Base-by-base conservation (phyloP, 92 coral and sea anemone species). In the Ricordea florida region DNA sequence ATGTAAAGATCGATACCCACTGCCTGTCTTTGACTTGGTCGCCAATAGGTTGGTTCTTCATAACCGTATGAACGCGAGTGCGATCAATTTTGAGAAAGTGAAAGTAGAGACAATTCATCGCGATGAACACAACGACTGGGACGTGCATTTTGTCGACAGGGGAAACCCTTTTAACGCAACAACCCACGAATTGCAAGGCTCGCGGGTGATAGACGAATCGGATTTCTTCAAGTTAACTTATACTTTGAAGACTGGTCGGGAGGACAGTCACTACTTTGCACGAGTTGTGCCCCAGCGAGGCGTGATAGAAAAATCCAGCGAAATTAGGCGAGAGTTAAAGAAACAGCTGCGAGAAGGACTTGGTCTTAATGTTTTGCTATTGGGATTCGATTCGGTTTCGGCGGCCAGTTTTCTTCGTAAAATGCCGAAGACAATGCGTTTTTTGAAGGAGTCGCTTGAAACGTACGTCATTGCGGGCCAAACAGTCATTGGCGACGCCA, bases 401-500 rank as follows among this genome's bases (percentile, higher is more conserved):
- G 63, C 66, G 5, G 94, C 97, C 16, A 92, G 79, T 37, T 92
- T 92, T 42, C 86, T 77, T 17, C 84, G 97, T 28, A 89, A 92
- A 50, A 85, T 92, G 93, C 85, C 90, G 24, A 81, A 90, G 36
- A 69, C 90, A 22, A 49, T 89, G 28, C 57, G 70, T 21, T 92
- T 81, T 56, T 73, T 92, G 16, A 78, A 66, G 40, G 81, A 72
- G 35, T 27, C 81, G 17, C 43, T 92, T 20, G 62, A 73, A 34
- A 89, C 97, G 2, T 90, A 66, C 61, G 71, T 78, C 30, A 71
- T 93, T 61, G 66, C 83, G 33, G 98, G 98, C 7, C 89, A 79
- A 34, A 56, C 98, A 1, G 77, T 93, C 2, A 76, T 93, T 8
- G 98, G 98, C 0, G 98, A 93, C 35, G 98, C 82, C 8, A 93